Evolutionary conservation across 1,140 invertebrate species (phyloP), one percentile per base, ranked within the genome.

Genomic region (Pseudomyrmex pallidus): DNA sequence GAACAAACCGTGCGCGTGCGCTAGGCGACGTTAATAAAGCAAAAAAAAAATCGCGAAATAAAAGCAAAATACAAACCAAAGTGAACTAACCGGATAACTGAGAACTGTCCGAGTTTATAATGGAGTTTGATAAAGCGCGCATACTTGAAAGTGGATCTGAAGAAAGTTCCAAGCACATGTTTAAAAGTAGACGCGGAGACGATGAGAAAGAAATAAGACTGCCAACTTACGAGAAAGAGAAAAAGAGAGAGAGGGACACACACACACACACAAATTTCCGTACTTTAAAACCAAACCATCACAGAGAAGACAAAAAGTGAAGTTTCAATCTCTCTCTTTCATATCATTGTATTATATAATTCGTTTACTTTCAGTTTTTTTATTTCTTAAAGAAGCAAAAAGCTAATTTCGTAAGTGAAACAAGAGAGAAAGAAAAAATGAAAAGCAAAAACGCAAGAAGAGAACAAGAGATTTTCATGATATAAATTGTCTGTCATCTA

Each of bases 401-500:
- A 61, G 12, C 10, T n/a, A 20, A 25, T 52, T 25, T 10, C 2
- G 7, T 52, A 13, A 52, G 13, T 52, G 13, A 52, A 13, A 52
- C 13, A 52, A 52, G 50, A 35, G 2, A 68, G 12, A 8, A 20
- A 44, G 7, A 20, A 3, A 35, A 17, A 77, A 35, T 35, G 15
- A 77, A 2, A 77, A 22, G 10, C 35, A 22, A 22, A 9, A 52
- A 12, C n/a, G 52, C 3, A 9, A 20, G 35, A 35, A 35, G 4
- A 7, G 4, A 52, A 62, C 2, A 78, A 67, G 50, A 48, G 17
- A 44, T 74, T 46, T 50, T 68, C 35, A 57, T 73, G 82, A 85
- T 68, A 68, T 83, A 84, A 86, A 86, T 88, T 88, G 66, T 61
- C 44, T 66, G 35, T 64, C 72, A 62, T 20, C 85, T 84, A 84